Evolutionary conservation across 2,113 vertebrate species (phyloP).

Genomic region (Crotalus tigris): DNA sequence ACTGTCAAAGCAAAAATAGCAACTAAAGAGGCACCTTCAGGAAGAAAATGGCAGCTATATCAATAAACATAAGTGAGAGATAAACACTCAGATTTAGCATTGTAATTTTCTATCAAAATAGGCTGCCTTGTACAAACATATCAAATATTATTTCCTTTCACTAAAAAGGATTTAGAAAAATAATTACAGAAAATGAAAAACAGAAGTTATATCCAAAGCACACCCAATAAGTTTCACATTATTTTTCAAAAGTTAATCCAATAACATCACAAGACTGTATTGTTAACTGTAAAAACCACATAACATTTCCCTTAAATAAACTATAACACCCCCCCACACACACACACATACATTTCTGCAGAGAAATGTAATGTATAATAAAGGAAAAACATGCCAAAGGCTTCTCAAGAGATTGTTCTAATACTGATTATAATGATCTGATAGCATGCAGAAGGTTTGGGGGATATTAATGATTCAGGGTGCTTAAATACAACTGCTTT

Average conservation of each 20-base stretch:
- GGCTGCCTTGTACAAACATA: not conserved
- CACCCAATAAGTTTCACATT: constrained; percentile 10
- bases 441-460: constrained; percentile 40
- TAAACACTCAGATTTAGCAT: not conserved
- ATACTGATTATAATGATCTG: constrained; percentile 56
- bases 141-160: constrained; percentile 32
- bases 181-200: constrained; percentile 62
- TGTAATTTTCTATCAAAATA: not conserved
- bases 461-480: constrained; percentile 37
- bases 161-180: constrained; percentile 42
- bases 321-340: not conserved
- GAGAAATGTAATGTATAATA: constrained; percentile 51
- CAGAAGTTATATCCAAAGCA: constrained; percentile 38
- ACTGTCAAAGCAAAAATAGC: not conserved
- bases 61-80: not conserved
- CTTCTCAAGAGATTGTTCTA: constrained; percentile 35
- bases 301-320: not conserved
- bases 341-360: not conserved
- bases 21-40: not conserved
- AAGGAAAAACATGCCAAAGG: constrained; percentile 42
- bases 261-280: constrained; percentile 38
- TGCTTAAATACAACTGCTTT: constrained; percentile 29
- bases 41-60: constrained; percentile 8
- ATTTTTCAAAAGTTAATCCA: constrained; percentile 50
- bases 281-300: constrained; percentile 17